Percentiles rank a stretch among this genome's conserved stretches.
Evolutionary conservation across 2,797 vertebrate species (phyloP).

Genomic region (Megalops cyprinoides): DNA sequence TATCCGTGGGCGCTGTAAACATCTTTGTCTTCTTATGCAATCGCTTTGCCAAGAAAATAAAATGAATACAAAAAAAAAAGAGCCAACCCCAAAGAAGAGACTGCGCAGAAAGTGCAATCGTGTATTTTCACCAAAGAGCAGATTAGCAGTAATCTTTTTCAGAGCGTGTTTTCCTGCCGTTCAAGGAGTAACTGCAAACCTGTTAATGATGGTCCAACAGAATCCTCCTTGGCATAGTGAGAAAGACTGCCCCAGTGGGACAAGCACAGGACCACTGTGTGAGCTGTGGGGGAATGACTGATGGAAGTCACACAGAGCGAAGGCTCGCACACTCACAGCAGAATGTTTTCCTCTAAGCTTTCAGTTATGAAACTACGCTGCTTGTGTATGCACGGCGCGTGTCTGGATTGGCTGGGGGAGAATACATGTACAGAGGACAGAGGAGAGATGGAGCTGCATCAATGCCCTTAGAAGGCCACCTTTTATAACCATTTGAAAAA

Average conservation of each 20-base stretch:
- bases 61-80: neutral
- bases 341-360: too few species aligned
- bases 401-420: neutral
- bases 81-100: neutral
- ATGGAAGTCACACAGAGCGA: neutral
- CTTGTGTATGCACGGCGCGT: neutral
- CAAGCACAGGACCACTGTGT: neutral
- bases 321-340: neutral
- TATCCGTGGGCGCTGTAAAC: neutral
- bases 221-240: neutral
- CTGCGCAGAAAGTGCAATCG: neutral
- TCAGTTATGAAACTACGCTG: slow-evolving; percentile 10
- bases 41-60: neutral
- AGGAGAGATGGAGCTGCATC: neutral
- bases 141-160: neutral
- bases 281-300: neutral
- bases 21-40: slow-evolving; percentile 11
- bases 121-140: neutral
- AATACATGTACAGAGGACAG: neutral
- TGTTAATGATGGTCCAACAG: neutral
- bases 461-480: neutral
- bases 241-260: neutral
- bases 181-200: neutral
- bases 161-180: neutral
- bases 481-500: neutral